Percentiles rank a stretch among this genome's conserved stretches.
These are phyloP conservation scores for Drosophila melanosoma DNA, from an alignment of 2,888 invertebrate species.

Conservation along the genomic window DNA sequence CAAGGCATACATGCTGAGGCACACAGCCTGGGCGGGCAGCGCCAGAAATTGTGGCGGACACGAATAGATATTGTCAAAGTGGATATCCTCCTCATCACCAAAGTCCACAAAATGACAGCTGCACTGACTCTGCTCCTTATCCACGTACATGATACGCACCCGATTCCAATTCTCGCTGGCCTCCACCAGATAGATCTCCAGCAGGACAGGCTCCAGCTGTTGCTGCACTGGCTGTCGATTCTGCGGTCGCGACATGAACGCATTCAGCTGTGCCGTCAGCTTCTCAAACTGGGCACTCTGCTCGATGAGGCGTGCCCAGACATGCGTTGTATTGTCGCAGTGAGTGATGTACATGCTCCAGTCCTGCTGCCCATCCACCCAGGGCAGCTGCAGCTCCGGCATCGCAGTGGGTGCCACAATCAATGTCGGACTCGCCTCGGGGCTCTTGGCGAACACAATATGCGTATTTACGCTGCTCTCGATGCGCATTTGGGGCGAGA, in stretches of 20 bases:
- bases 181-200: conserved; percentile 83
- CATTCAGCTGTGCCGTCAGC: conserved; percentile 86
- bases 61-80: conserved; percentile 86
- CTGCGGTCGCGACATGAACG: conserved; percentile 78
- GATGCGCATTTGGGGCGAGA: conserved; percentile 86
- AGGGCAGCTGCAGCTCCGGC: conserved; percentile 61
- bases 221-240: conserved; percentile 68
- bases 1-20: conserved; percentile 89
- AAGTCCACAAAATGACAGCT: conserved; percentile 90
- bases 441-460: conserved; percentile 80
- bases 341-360: conserved; percentile 88
- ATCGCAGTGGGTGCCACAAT: conserved; percentile 19
- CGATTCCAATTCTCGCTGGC: conserved; percentile 87
- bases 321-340: conserved; percentile 87
- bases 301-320: conserved; percentile 89
- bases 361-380: conserved; percentile 80
- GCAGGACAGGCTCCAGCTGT: conserved; percentile 56
- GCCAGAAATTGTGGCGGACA: conserved; percentile 88
- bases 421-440: background rate
- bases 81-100: conserved; percentile 89
- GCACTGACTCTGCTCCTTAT: conserved; percentile 85
- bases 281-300: conserved; percentile 87
- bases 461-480: conserved; percentile 68
- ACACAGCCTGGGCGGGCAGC: conserved; percentile 90
- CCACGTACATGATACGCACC: conserved; percentile 86